Base-by-base conservation (phyloP, 1,140 invertebrate species). In the Palaemon carinicauda region DNA sequence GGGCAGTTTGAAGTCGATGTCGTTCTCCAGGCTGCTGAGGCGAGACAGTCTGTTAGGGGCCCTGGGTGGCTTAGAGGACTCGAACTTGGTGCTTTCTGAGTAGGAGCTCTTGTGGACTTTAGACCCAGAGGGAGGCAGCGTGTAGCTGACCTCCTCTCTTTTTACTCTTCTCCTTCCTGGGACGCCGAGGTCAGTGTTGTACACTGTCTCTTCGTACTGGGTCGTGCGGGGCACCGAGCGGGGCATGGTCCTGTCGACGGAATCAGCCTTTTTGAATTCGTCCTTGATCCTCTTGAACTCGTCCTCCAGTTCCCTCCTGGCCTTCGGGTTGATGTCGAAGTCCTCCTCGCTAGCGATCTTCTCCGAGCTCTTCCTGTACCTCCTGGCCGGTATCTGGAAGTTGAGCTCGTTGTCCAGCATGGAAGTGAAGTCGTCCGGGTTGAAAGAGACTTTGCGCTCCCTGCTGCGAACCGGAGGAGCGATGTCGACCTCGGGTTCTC, bases 31-130 rank as follows among this genome's bases (percentile, higher is more conserved):
- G 82, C 82, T 82, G 54, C 80, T 71, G 27, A 88, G 79, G 60
- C 88, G 79, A 15, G 83, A 77, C 24, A 80, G 51, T 21, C 73
- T 65, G n/a, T n/a, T n/a, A 24, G 84, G 84, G 31, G 83, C 80
- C 51, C 88, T 73, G n/a, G 84, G 79, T 7, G 74, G 80, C 14
- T 79, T 79, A 54, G 83, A 86, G 24, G 77, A 80, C 78, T 86
- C 77, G 54, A 82, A 85, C 29, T 60, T 77, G 53, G 54, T 78
- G 19, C 29, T 82, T 79, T 88, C 79, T n/a, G 80, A 73, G 60
- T 82, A 82, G 53, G 78, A 82, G 27, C 54, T 85, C 88, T 82
- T 88, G 69, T 80, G 82, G 17, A 82, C 79, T 21, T n/a, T 88
- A 29, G 53, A n/a, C 10, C 82, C 82, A 10, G 78, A 86, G 15